Base-by-base conservation (phyloP, 2,888 invertebrate species). In the Cabera pusaria region DNA sequence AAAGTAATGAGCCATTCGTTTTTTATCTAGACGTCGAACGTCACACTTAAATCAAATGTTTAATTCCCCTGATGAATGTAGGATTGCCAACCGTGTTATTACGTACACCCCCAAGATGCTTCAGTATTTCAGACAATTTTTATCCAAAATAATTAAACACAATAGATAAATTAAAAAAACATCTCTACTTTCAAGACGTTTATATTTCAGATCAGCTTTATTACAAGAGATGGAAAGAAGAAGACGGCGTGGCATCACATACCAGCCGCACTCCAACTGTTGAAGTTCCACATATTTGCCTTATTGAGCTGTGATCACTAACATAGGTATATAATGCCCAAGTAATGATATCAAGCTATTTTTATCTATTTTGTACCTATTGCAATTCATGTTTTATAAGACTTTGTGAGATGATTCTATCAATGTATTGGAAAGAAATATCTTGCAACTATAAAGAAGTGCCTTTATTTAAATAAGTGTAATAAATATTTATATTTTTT, bases 181-280 rank as follows among this genome's bases (percentile, higher is more conserved):
- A n/a, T n/a, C n/a, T n/a, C n/a, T n/a, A n/a, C n/a, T n/a, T n/a
- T n/a, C n/a, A n/a, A n/a, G n/a, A n/a, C n/a, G n/a, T n/a, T 27
- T 33, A 37, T 27, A 47, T 49, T 92, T 56, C 79, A 94, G 96
- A 67, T 93, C 94, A 52, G 94, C 94, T 3, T 80, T 95, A 55
- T 81, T 94, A 46, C 93, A 93, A 72, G 94, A 94, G 84, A 93
- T 95, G 85, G 95, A 95, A 63, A 91, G 92, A 55, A 81, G 90
- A 64, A 78, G 91, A 56, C 81, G 52, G n/a, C 52, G 52, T 3
- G 75, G 78, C 9, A 75, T 81, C 25, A 71, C 82, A 39, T 89
- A 77, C 53, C 82, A 75, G 48, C 63, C 79, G 52, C 86, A 82
- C 61, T 73, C 80, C 43, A 85, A 84, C 59, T 86, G 78, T 64